Evolutionary conservation across 2,797 vertebrate genomes (phyloP), one percentile per base, ranked within the genome.

Genomic region (Taenioides sp.): DNA sequence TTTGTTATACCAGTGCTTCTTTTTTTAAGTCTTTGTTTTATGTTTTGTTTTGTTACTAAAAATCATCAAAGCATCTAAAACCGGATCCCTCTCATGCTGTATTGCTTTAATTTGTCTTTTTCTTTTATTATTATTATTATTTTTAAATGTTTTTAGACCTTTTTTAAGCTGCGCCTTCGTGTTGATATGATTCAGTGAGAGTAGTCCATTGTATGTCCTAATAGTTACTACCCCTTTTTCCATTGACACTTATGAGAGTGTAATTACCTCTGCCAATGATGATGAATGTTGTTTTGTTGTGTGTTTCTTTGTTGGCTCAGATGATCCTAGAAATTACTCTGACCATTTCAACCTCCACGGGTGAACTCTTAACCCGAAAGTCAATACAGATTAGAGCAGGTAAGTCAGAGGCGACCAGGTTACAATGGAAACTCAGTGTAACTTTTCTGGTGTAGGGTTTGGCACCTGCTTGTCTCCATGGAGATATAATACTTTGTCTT

Each of bases 11-110:
- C 34, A 22, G 1, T 31, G 58, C 14, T 37, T 61, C 31, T n/a
- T 63, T 63, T 34, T 43, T 22, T 59, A 63, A 40, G 61, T 23
- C 63, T 65, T 47, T 65, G 63, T 65, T 65, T 65, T 23, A 47
- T 49, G 16, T 65, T 65, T 7, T 59, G 57, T 28, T 59, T 65
- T 65, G 63, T 49, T 65, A 10, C 63, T 63, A 27, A 63, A 63
- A 63, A 20, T 22, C 61, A 63, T 63, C 61, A 63, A 63, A 63
- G 61, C 20, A 5, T 63, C 20, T 63, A 22, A 63, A 22, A 40
- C 11, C n/a, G 7, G 22, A 43, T 23, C 37, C 7, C 23, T 65
- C 61, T 34, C 40, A 20, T 63, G 61, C 40, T 6, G 10, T 22
- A 40, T 64, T 43, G n/a, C 22, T 47, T 64, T 64, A 43, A 63